phyloP scores from a whole-genome alignment of 2,888 invertebrate species.

The Sphaerophoria rueppellii region DNA sequence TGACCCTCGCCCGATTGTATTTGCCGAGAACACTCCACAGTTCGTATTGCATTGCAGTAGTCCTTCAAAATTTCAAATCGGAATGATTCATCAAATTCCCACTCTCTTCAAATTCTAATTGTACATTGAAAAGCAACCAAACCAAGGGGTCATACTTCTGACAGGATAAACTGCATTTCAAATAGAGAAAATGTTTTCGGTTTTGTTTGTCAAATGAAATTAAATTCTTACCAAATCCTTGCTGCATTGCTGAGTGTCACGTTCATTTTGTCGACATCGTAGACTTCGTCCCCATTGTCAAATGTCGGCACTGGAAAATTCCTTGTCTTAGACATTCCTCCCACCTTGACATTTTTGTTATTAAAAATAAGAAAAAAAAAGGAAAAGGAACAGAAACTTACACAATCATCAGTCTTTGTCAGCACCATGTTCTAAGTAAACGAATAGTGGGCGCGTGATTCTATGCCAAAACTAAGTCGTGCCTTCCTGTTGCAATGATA shows the following conservation, averaged over 20 bases:
- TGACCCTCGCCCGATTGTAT: conserved; percentile 29
- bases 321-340: conserved; percentile 53
- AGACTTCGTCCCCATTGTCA: neutral
- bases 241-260: conserved; percentile 61
- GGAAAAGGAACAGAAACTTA: conserved; percentile 53
- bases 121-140: neutral
- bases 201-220: conserved; percentile 56
- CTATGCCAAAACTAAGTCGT: conserved; percentile 70
- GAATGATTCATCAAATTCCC: conserved; percentile 69
- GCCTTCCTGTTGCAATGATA: conserved; percentile 65
- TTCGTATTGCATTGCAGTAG: neutral
- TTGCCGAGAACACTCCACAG: conserved; percentile 10
- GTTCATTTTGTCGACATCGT: conserved; percentile 30
- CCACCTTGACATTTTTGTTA: conserved; percentile 60
- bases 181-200: no score
- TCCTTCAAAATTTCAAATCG: conserved; percentile 30
- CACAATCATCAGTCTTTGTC: conserved; percentile 44
- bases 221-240: conserved; percentile 70
- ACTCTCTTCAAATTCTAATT: conserved; percentile 40
- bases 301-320: conserved; percentile 55
- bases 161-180: no score
- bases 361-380: conserved; percentile 15
- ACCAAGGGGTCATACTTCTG: no score
- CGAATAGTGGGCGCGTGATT: conserved; percentile 66
- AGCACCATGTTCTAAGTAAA: conserved; percentile 49